Base-by-base conservation (phyloP, 2,797 vertebrate species). In the Urosaurus nigricauda region DNA sequence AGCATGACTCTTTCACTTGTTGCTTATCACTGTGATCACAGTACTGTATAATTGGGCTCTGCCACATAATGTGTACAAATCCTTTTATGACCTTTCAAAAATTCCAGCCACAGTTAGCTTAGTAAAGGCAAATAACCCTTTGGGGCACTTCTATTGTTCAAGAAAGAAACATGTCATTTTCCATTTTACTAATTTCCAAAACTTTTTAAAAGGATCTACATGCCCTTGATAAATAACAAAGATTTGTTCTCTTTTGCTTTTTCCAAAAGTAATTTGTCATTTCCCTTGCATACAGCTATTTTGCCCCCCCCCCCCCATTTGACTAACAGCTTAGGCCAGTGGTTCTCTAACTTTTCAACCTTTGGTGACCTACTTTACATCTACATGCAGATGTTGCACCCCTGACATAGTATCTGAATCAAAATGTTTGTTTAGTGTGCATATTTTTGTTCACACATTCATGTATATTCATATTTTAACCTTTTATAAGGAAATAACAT, bases 41-140 rank as follows among this genome's bases (percentile, higher is more conserved):
- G 77, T 90, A 11, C 8, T 86, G 60, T 1, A 5, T 92, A 93
- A 94, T 88, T 94, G 43, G 47, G 68, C 24, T 81, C 71, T 89
- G 74, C 93, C 83, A 65, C 1, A 9, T 70, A 92, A 81, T 75
- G 40, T 88, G 87, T 77, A 91, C 86, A 93, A 2, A n/a, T 91
- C 78, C 86, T 92, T 73, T 93, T 88, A 90, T 35, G 60, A 86
- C 40, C 65, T 91, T 89, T 40, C 68, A 91, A 92, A 94, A 90
- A 91, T 94, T 92, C 92, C 92, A 89, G 83, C 95, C 90, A 92
- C 70, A 81, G 29, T 92, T 93, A 95, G 90, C 88, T 93, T 93
- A 93, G 13, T 90, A 92, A 95, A 93, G 90, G 89, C 92, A 93
- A 94, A 86, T 94, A 93, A 92, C 60, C 86, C 93, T 91, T 85